Percentiles rank a stretch among this genome's conserved stretches.
phyloP scores from a whole-genome alignment of 30 jellyfish, hydroid and myxozoan genomes.

The Aurelia coerulea region DNA sequence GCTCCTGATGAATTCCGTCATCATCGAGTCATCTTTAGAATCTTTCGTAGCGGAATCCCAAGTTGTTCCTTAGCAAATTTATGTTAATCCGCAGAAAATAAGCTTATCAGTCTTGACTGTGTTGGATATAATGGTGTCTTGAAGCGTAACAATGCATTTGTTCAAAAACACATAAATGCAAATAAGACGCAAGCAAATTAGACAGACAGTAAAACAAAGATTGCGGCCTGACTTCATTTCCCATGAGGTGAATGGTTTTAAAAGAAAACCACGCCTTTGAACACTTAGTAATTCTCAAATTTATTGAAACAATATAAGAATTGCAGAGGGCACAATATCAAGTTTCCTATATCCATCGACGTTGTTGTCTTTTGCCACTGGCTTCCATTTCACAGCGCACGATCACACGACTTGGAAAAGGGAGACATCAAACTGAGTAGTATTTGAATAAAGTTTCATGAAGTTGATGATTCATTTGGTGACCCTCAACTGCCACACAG shows the following conservation, averaged over 20 bases:
- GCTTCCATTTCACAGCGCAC: too few relatives aligned
- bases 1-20: too few relatives aligned
- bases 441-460: not conserved
- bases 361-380: too few relatives aligned
- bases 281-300: not conserved
- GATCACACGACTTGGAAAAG: too few relatives aligned
- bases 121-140: conserved; percentile 4
- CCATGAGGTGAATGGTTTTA: conserved; percentile 36
- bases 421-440: not conserved
- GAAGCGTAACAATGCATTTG: not conserved
- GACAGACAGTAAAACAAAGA: not conserved
- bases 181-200: conserved; percentile 11
- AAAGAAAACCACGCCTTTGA: conserved; percentile 36
- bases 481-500: not conserved
- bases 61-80: not conserved
- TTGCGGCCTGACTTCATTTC: conserved; percentile 20
- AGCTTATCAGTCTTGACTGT: not conserved
- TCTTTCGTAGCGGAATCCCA: too few relatives aligned
- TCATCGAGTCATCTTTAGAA: too few relatives aligned
- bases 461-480: not conserved
- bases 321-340: not conserved
- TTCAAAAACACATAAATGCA: conserved; percentile 5
- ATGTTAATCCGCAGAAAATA: conserved; percentile 1
- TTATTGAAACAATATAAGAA: not conserved
- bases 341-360: not conserved